These are phyloP conservation scores for Euproctis similis DNA, from an alignment of 2,888 invertebrate species.

Conservation along the genomic window DNA sequence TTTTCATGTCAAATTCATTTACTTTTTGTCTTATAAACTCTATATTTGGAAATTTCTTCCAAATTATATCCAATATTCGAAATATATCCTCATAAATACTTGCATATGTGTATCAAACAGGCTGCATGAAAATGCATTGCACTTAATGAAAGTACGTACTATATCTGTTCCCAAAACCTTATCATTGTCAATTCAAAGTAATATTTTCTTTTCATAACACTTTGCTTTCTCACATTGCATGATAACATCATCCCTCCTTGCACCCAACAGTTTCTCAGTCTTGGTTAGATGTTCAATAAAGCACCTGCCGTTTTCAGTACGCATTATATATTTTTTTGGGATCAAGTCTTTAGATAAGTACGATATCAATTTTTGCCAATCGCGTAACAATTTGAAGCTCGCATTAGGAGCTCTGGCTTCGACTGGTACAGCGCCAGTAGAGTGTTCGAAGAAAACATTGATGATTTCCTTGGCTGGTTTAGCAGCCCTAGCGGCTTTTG, in stretches of 20 bases:
- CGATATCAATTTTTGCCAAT: constrained; percentile 61
- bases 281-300: constrained; percentile 56
- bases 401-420: constrained; percentile 46
- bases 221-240: constrained; percentile 31
- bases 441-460: constrained; percentile 60
- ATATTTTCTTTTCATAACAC: constrained; percentile 36
- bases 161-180: constrained; percentile 8
- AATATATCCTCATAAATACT: background rate
- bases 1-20: too few species aligned
- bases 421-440: constrained; percentile 44
- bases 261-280: constrained; percentile 53
- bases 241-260: constrained; percentile 40
- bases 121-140: constrained; percentile 1
- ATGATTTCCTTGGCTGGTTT: constrained; percentile 42
- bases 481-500: constrained; percentile 32
- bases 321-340: constrained; percentile 52
- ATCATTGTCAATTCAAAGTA: constrained; percentile 36
- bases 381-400: constrained; percentile 46
- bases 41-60: too few species aligned
- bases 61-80: too few species aligned
- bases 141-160: constrained; percentile 2
- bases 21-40: too few species aligned
- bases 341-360: constrained; percentile 55
- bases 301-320: constrained; percentile 54
- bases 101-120: background rate